Evolutionary conservation across 64 coral and sea anemone species (phyloP).

Genomic region (Montipora sp.): DNA sequence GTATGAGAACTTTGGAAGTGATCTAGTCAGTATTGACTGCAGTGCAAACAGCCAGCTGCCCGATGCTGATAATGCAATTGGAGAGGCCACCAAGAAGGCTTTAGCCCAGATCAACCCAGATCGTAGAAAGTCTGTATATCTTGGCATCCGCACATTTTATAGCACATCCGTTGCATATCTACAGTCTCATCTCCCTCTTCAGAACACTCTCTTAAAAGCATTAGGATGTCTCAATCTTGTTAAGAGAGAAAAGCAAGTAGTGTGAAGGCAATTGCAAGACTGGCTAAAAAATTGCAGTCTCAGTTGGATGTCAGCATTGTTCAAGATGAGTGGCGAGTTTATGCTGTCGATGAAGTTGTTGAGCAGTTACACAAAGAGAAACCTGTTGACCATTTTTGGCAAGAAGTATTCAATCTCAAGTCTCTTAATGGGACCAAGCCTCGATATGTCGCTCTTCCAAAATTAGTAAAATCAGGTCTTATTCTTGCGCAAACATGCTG

Average conservation of each 20-base stretch:
- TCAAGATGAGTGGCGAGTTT: slow-evolving; percentile 64
- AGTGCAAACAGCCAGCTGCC: too few species aligned
- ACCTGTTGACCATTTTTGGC: slow-evolving; percentile 48
- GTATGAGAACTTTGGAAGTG: too few species aligned
- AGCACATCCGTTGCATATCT: slow-evolving; percentile 51
- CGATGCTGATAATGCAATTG: too few species aligned
- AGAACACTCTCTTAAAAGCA: slow-evolving; percentile 73
- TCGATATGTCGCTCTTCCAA: slow-evolving; percentile 65
- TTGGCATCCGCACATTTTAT: slow-evolving; percentile 61
- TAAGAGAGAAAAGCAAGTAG: slow-evolving; percentile 64
- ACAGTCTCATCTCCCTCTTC: background rate
- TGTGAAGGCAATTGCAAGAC: slow-evolving; percentile 32
- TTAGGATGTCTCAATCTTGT: slow-evolving; percentile 72
- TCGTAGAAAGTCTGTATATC: background rate
- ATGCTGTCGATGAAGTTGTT: slow-evolving; percentile 26
- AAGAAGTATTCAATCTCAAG: slow-evolving; percentile 44
- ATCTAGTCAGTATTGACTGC: too few species aligned
- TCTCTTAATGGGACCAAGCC: slow-evolving; percentile 65
- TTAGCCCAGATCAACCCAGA: slow-evolving; percentile 62
- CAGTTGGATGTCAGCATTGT: slow-evolving; percentile 68
- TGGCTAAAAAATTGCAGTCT: slow-evolving; percentile 59
- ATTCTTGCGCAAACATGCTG: slow-evolving; percentile 62
- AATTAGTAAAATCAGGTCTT: slow-evolving; percentile 64
- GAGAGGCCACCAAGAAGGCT: background rate
- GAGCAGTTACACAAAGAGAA: background rate